Percentiles rank a stretch among this genome's conserved stretches.
These are phyloP conservation scores for Smutsia temminckii DNA, from an alignment of 2,797 vertebrate species.

Conservation along the genomic window DNA sequence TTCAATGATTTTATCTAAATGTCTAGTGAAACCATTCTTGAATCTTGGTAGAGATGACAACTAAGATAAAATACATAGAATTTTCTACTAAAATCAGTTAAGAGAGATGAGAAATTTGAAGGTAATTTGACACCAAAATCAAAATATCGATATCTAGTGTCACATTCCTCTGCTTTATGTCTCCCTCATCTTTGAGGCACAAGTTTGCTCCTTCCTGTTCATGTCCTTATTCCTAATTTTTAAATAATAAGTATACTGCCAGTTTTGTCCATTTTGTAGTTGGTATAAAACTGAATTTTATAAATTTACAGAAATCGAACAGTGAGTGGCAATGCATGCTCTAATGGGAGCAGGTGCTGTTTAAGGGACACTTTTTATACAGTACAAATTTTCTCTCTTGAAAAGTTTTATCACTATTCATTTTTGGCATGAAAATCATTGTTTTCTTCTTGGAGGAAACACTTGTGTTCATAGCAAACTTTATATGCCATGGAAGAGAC, in stretches of 20 bases:
- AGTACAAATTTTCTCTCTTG: background rate
- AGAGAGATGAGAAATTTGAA: slow-evolving; percentile 10
- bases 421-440: background rate
- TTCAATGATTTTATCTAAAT: slow-evolving; percentile 45
- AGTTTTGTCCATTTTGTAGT: background rate
- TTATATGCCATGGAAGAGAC: background rate
- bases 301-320: background rate
- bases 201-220: background rate
- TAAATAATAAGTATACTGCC: background rate
- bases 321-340: background rate
- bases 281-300: background rate
- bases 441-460: background rate
- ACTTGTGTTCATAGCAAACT: background rate
- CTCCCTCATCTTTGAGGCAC: background rate
- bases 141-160: slow-evolving; percentile 28
- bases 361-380: background rate
- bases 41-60: background rate
- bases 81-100: slow-evolving; percentile 58
- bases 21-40: background rate
- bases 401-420: background rate
- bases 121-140: slow-evolving; percentile 56
- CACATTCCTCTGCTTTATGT: background rate
- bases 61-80: slow-evolving; percentile 57
- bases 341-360: background rate
- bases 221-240: background rate